A percentile compares a stretch with the other conserved stretches of the same genome.
Evolutionary conservation across 2,888 invertebrate genomes (phyloP).

Genomic region (Pecten maximus): DNA sequence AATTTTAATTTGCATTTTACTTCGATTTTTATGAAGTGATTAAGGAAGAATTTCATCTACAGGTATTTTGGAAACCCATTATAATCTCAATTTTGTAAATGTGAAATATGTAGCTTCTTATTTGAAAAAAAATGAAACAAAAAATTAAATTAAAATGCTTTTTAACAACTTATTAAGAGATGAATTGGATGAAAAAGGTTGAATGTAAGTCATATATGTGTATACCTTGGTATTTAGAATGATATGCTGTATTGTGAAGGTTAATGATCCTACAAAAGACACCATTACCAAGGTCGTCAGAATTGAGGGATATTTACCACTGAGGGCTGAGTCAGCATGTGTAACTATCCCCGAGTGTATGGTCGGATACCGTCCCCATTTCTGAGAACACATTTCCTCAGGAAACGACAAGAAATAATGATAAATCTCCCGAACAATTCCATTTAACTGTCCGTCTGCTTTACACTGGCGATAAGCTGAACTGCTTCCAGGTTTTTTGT

Average conservation of each 20-base stretch:
- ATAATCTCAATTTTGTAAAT: too few relatives aligned
- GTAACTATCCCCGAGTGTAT: not conserved
- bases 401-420: constrained; percentile 15
- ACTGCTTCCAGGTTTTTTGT: constrained; percentile 4
- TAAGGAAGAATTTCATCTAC: too few relatives aligned
- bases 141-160: too few relatives aligned
- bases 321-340: not conserved
- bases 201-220: too few relatives aligned
- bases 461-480: not conserved
- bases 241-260: not conserved
- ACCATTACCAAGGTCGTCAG: not conserved
- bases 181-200: too few relatives aligned
- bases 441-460: constrained; percentile 6
- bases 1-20: too few relatives aligned
- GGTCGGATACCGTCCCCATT: not conserved
- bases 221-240: too few relatives aligned
- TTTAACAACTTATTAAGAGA: too few relatives aligned
- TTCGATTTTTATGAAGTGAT: not conserved
- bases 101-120: too few relatives aligned
- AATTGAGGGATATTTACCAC: not conserved
- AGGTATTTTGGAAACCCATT: too few relatives aligned
- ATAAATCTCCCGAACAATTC: constrained; percentile 6
- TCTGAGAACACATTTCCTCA: constrained; percentile 15
- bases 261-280: not conserved
- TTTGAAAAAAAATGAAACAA: too few relatives aligned